phyloP scores from a whole-genome alignment of 2,113 vertebrate species.

The Panurus biarmicus region DNA sequence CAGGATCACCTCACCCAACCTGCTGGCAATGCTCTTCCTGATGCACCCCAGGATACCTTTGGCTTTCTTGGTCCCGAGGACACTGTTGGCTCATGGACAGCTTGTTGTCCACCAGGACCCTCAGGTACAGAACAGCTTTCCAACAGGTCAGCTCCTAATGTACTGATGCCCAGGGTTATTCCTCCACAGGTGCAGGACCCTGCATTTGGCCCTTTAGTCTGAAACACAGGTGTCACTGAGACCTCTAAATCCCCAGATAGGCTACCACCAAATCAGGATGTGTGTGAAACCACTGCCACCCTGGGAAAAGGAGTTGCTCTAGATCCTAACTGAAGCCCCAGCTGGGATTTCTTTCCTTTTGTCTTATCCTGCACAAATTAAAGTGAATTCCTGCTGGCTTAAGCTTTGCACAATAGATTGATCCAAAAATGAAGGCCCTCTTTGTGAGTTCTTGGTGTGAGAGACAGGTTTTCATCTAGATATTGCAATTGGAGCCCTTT shows the following conservation, averaged over 20 bases:
- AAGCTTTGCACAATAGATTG: not conserved
- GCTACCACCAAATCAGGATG: not conserved
- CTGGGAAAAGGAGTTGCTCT: not conserved
- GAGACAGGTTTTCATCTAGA: not conserved
- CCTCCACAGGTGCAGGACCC: not conserved
- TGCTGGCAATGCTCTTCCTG: not conserved
- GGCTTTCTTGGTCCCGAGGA: not conserved
- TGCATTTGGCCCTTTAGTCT: not conserved
- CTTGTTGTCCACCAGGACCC: not conserved
- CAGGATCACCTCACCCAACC: not conserved
- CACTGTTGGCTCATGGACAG: not conserved
- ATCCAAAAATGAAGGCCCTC: not conserved
- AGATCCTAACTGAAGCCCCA: not conserved
- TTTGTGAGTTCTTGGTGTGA: not conserved
- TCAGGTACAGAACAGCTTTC: not conserved
- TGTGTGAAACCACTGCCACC: not conserved
- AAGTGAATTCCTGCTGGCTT: not conserved
- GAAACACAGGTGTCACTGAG: not conserved
- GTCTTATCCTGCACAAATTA: not conserved
- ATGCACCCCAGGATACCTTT: not conserved
- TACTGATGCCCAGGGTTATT: not conserved
- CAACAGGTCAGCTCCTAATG: not conserved
- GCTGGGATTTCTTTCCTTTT: not conserved
- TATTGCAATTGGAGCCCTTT: not conserved
- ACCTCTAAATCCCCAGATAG: not conserved